A percentile compares a stretch with the other conserved stretches of the same genome.
phyloP scores from a whole-genome alignment of 2,797 vertebrate genomes.

The Myotis daubentonii region DNA sequence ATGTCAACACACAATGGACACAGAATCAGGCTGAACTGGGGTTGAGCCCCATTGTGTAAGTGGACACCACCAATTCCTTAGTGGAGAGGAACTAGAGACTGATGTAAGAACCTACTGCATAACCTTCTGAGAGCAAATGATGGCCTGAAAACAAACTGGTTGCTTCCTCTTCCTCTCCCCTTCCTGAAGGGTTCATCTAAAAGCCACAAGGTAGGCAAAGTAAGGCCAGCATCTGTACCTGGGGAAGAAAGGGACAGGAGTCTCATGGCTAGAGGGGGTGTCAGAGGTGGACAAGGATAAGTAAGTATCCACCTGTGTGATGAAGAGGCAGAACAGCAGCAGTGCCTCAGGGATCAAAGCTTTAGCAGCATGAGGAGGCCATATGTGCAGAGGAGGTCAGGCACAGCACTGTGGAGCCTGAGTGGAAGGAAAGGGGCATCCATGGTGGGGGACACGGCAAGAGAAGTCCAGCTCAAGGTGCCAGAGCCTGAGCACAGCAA shows the following conservation, averaged over 20 bases:
- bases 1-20: neutral
- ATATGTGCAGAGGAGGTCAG: neutral
- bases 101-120: neutral
- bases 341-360: neutral
- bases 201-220: neutral
- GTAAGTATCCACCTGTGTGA: neutral
- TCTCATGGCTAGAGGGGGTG: neutral
- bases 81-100: neutral
- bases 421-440: neutral
- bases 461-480: neutral
- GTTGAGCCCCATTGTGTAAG: neutral
- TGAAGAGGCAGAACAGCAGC: neutral
- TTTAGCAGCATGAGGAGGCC: neutral
- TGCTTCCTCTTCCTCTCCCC: neutral
- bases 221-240: neutral
- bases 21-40: neutral
- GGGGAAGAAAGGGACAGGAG: neutral
- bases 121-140: neutral
- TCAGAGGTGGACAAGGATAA: neutral
- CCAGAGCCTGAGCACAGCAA: too few relatives aligned
- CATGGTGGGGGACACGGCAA: too few relatives aligned
- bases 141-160: neutral
- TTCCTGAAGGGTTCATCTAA: neutral
- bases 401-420: neutral
- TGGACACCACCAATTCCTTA: neutral